Evolutionary conservation across 2,113 vertebrate species (phyloP).

Genomic region (Ancistrus triradiatus): DNA sequence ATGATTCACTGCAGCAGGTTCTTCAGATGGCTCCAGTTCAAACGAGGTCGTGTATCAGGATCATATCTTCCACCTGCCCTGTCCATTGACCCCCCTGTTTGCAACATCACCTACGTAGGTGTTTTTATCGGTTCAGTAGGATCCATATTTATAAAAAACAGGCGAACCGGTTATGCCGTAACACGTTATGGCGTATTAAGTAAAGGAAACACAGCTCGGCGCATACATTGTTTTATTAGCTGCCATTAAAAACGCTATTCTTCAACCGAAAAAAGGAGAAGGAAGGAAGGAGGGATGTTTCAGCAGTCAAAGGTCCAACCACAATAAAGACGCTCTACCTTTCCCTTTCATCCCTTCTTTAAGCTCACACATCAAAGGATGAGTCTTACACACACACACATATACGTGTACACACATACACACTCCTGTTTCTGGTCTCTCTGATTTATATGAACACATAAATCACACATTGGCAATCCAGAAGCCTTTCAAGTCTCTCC

Average conservation of each 20-base stretch:
- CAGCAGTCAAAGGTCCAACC: conserved; percentile 19
- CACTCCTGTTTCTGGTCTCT: conserved; percentile 52
- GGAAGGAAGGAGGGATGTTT: conserved; percentile 17
- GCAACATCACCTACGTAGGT: no score
- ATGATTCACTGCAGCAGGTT: no score
- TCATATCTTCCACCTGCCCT: no score
- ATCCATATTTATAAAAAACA: no score
- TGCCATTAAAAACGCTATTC: no score
- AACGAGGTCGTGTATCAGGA: no score
- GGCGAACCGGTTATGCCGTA: no score
- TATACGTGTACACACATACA: conserved; percentile 39
- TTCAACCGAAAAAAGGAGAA: conserved; percentile 1
- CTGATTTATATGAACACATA: conserved; percentile 66
- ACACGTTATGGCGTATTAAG: background rate
- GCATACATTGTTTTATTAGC: conserved; percentile 15
- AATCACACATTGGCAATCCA: conserved; percentile 57
- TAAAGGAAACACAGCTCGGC: background rate
- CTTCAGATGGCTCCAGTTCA: no score
- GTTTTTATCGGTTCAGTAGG: no score
- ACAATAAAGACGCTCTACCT: conserved; percentile 49
- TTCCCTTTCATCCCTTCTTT: conserved; percentile 57
- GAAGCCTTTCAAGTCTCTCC: conserved; percentile 61
- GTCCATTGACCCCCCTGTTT: no score
- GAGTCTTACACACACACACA: conserved; percentile 32
- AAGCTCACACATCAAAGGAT: conserved; percentile 64